These are phyloP conservation scores for Corythornis cristatus DNA, from an alignment of 2,113 vertebrate species.

Conservation along the genomic window DNA sequence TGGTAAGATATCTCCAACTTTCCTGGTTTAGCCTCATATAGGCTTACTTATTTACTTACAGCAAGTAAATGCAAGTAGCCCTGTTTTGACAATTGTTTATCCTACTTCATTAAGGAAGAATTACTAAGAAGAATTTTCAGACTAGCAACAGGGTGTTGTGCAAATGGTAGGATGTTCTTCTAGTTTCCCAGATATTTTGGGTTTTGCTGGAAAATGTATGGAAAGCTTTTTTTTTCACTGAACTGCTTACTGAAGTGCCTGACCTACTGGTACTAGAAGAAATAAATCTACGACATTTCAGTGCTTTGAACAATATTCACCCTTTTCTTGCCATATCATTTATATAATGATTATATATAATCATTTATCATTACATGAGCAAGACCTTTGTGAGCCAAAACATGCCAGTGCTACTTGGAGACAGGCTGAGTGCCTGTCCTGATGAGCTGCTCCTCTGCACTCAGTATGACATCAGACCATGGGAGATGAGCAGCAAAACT, in stretches of 20 bases:
- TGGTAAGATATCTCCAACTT: background rate
- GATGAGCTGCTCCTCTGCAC: background rate
- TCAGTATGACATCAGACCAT: background rate
- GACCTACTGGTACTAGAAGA: background rate
- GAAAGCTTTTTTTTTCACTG: background rate
- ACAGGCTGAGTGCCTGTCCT: background rate
- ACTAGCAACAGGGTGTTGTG: background rate
- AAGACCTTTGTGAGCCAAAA: background rate
- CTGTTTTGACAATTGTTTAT: constrained; percentile 29
- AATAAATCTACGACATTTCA: background rate
- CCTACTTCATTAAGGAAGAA: background rate
- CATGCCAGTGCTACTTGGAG: background rate
- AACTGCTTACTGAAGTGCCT: background rate
- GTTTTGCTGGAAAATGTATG: background rate
- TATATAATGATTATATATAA: background rate
- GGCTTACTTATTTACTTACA: background rate
- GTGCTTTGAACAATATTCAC: background rate
- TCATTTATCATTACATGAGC: background rate
- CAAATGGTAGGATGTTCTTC: background rate
- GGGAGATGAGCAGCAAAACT: background rate
- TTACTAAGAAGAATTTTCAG: background rate
- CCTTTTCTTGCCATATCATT: background rate
- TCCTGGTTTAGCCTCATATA: background rate
- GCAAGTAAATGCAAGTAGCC: background rate
- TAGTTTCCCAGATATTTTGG: background rate